Conservation (phyloP, 2,113 vertebrate species). For the Dendrocopos noguchii region DNA sequence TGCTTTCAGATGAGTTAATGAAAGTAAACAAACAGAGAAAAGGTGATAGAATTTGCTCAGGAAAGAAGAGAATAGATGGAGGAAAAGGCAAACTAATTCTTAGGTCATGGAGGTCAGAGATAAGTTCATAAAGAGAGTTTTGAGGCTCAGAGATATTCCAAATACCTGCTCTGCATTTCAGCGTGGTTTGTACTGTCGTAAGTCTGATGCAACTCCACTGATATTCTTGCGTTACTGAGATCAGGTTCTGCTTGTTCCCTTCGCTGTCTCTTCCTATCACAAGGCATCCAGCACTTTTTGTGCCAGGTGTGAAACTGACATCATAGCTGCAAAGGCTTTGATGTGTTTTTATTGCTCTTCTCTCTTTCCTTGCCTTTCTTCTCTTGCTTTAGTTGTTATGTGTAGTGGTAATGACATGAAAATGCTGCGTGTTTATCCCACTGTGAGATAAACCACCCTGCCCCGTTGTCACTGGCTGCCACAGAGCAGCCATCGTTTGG, state of each 20-base stretch:
- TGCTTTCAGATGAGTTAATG: neutral
- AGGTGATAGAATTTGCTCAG: neutral
- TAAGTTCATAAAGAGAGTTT: neutral
- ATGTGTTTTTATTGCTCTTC: neutral
- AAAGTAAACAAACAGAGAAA: neutral
- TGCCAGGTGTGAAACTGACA: neutral
- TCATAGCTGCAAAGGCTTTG: neutral
- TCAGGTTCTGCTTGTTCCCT: neutral
- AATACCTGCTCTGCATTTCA: neutral
- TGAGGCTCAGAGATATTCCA: fast-evolving
- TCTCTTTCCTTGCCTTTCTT: neutral
- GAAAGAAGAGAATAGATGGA: neutral
- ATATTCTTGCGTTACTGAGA: neutral
- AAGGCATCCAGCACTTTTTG: neutral
- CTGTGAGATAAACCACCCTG: neutral
- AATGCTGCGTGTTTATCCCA: neutral
- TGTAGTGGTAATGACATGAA: neutral
- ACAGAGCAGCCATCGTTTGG: neutral
- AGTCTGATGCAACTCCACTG: neutral
- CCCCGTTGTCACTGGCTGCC: fast-evolving
- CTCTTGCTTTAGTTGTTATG: neutral
- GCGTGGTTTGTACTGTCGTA: fast-evolving
- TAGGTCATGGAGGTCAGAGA: neutral
- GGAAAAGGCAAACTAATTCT: neutral
- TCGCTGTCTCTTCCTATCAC: neutral